These are phyloP conservation scores for Phalacrocorax aristotelis DNA, from an alignment of 2,113 vertebrate genomes.

Conservation along the genomic window DNA sequence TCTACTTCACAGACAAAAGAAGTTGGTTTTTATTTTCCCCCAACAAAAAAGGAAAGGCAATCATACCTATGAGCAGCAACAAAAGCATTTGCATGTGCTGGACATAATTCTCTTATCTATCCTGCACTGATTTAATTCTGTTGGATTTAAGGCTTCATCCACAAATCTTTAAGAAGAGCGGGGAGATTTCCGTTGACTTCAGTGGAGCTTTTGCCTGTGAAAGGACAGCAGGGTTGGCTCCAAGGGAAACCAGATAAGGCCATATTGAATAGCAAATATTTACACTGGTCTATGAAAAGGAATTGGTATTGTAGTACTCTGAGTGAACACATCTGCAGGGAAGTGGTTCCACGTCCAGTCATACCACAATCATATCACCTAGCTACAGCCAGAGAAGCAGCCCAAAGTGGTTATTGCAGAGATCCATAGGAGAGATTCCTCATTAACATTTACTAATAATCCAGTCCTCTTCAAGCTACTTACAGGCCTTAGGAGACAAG, in stretches of 20 bases:
- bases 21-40: not conserved
- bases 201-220: not conserved
- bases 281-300: not conserved
- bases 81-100: not conserved
- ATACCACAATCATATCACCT: not conserved
- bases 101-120: not conserved
- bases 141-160: not conserved
- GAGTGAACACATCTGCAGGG: not conserved
- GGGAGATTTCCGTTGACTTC: not conserved
- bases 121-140: not conserved
- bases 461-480: not conserved
- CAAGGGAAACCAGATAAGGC: not conserved
- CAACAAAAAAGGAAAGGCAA: not conserved
- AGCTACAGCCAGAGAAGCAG: not conserved
- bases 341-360: not conserved
- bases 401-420: not conserved
- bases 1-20: not conserved
- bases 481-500: not conserved
- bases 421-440: not conserved
- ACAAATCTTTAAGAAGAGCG: not conserved
- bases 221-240: not conserved
- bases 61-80: not conserved
- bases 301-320: not conserved
- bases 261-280: slow-evolving; percentile 1
- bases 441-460: not conserved